Conservation (phyloP, 2,113 vertebrate species). For the Neogobius melanostomus region DNA sequence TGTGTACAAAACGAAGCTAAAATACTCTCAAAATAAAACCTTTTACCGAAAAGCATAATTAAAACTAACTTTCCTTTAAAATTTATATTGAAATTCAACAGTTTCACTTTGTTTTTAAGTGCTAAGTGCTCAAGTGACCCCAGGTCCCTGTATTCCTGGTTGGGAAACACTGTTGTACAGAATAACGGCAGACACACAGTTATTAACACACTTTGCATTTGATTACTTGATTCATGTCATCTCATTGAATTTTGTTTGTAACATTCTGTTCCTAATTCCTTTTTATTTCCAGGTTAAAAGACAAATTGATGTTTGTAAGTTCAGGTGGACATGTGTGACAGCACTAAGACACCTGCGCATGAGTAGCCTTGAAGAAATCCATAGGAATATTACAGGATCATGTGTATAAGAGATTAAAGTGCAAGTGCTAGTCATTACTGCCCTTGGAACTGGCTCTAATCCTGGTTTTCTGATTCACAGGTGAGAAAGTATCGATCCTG, state of each 20-base stretch:
- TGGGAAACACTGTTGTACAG: too few relatives aligned
- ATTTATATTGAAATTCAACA: too few relatives aligned
- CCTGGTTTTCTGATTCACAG: slow-evolving; percentile 35
- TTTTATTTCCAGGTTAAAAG: background rate
- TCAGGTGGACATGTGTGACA: background rate
- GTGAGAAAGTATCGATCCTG: slow-evolving; percentile 61
- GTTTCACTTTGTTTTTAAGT: too few relatives aligned
- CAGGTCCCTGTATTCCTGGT: too few relatives aligned
- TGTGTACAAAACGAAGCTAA: too few relatives aligned
- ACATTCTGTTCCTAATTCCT: background rate
- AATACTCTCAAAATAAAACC: too few relatives aligned
- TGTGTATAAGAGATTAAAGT: slow-evolving; percentile 18
- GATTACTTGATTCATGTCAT: background rate
- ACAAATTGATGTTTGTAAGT: background rate
- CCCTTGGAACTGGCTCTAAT: slow-evolving; percentile 51
- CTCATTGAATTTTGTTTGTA: background rate
- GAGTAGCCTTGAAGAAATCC: slow-evolving; percentile 10
- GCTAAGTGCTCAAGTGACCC: too few relatives aligned
- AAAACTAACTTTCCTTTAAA: too few relatives aligned
- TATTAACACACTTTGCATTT: background rate
- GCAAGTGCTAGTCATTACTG: slow-evolving; percentile 40
- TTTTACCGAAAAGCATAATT: too few relatives aligned
- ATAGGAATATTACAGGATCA: slow-evolving; percentile 16
- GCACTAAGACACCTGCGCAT: background rate
- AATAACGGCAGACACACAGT: background rate